A percentile compares a stretch with the other conserved stretches of the same genome.
These are phyloP conservation scores for Gavialis gangeticus DNA, from an alignment of 2,113 vertebrate genomes.

Conservation along the genomic window DNA sequence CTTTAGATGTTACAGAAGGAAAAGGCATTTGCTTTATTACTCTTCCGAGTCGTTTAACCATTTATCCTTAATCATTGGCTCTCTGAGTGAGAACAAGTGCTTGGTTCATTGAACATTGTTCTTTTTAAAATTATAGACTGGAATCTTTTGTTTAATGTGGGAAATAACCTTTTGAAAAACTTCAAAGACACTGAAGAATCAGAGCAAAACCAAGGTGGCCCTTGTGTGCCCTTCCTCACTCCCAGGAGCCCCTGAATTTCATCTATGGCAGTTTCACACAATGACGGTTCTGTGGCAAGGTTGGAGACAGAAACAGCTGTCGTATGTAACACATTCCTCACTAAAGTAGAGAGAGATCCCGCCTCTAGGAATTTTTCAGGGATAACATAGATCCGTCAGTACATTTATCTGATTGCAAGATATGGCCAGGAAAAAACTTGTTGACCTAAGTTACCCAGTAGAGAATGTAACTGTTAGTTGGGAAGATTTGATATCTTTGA, in stretches of 20 bases:
- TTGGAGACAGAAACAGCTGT: not conserved
- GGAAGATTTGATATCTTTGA: not conserved
- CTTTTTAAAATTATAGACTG: slow-evolving; percentile 50
- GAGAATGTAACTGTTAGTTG: not conserved
- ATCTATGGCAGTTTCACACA: not conserved
- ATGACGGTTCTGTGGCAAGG: not conserved
- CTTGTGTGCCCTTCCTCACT: not conserved
- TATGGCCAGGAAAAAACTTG: not conserved
- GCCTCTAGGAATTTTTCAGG: not conserved
- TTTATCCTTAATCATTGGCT: slow-evolving; percentile 50
- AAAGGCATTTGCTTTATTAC: slow-evolving; percentile 39
- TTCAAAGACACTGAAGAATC: not conserved
- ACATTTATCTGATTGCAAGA: not conserved
- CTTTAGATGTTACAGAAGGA: slow-evolving; percentile 7
- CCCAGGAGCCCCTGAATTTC: not conserved
- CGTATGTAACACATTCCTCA: not conserved
- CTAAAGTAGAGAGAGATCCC: not conserved
- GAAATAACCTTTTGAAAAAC: slow-evolving; percentile 61
- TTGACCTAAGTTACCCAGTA: not conserved
- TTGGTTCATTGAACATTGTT: slow-evolving; percentile 63
- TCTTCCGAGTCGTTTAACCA: not conserved
- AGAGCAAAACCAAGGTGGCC: not conserved
- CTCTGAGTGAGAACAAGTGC: slow-evolving; percentile 25
- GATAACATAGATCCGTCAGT: not conserved
- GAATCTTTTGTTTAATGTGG: slow-evolving; percentile 54